Conservation (phyloP, 2,888 invertebrate genomes). For the Ypsolopha scabrella region DNA sequence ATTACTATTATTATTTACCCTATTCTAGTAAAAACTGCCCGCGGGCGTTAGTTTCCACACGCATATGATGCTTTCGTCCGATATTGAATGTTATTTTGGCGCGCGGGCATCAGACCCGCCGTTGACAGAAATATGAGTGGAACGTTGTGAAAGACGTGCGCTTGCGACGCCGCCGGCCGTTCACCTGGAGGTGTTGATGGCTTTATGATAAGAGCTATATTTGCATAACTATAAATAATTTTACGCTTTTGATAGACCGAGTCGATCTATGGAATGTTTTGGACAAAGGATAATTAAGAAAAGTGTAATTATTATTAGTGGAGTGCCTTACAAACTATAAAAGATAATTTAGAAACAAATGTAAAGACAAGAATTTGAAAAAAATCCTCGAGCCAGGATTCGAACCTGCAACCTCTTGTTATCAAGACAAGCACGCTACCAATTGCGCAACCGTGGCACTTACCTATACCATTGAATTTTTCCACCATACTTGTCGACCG, state of each 20-base stretch:
- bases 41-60: neutral
- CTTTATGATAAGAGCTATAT: constrained; percentile 48
- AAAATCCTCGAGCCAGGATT: too few species aligned
- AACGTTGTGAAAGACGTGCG: constrained; percentile 30
- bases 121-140: constrained; percentile 64
- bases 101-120: constrained; percentile 52
- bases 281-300: neutral
- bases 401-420: too few species aligned
- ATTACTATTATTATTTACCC: too few species aligned
- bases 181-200: constrained; percentile 61
- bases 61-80: neutral
- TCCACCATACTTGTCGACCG: too few species aligned
- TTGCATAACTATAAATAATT: constrained; percentile 40
- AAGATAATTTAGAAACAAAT: too few species aligned
- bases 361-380: too few species aligned
- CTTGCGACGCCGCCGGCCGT: constrained; percentile 34
- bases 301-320: too few species aligned
- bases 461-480: too few species aligned
- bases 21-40: too few species aligned
- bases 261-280: constrained; percentile 10
- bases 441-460: too few species aligned
- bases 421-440: too few species aligned
- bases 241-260: constrained; percentile 32
- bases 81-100: constrained; percentile 50
- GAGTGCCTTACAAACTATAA: neutral